Percentiles rank a stretch among this genome's conserved stretches.
Conservation (phyloP, 2,113 vertebrate genomes). For the Planiliza haematocheilus region DNA sequence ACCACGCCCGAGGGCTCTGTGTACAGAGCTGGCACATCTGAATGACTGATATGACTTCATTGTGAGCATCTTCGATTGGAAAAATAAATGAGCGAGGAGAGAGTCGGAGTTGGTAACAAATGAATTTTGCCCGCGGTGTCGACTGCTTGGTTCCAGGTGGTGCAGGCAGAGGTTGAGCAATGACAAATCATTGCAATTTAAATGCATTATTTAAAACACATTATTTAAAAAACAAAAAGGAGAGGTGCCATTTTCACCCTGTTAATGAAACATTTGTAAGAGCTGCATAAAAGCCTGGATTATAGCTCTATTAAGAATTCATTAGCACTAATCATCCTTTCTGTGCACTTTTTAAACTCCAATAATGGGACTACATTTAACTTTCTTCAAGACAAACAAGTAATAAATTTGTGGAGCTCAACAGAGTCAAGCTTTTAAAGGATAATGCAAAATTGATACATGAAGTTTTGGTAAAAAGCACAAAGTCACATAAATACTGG, state of each 20-base stretch:
- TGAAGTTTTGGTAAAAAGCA: too few species aligned
- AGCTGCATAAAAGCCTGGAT: neutral
- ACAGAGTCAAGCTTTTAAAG: too few species aligned
- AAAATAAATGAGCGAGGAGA: constrained; percentile 55
- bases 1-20: constrained; percentile 52
- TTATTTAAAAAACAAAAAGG: constrained; percentile 6
- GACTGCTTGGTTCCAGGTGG: constrained; percentile 29
- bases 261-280: constrained; percentile 4
- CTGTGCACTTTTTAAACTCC: neutral
- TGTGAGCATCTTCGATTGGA: constrained; percentile 61
- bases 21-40: constrained; percentile 57
- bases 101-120: constrained; percentile 30
- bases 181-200: constrained; percentile 17
- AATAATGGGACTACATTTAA: too few species aligned
- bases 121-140: constrained; percentile 50
- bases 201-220: constrained; percentile 18
- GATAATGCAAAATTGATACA: too few species aligned
- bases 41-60: constrained; percentile 71
- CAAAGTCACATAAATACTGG: too few species aligned
- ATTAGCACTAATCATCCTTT: neutral
- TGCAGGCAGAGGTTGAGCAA: constrained; percentile 16
- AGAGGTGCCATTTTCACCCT: neutral
- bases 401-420: too few species aligned
- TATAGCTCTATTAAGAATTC: neutral
- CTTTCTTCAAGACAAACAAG: too few species aligned